Evolutionary conservation across 2,888 invertebrate species (phyloP).

Genomic region (Monoplex corrugatus): DNA sequence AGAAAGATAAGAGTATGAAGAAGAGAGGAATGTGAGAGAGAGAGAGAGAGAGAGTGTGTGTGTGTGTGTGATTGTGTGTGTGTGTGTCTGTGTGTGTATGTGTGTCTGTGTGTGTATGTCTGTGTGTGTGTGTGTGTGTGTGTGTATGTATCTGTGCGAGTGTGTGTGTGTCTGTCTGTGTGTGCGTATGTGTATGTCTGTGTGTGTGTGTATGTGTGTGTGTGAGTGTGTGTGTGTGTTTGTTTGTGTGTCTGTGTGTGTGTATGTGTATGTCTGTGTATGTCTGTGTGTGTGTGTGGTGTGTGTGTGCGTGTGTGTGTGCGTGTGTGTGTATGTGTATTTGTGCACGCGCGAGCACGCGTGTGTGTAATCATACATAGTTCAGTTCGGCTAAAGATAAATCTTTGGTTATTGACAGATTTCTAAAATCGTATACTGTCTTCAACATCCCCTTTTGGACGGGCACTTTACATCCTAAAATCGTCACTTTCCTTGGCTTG

Average conservation of each 20-base stretch:
- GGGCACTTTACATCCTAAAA: too few relatives aligned
- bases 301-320: conserved; percentile 1
- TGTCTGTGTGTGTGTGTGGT: not conserved
- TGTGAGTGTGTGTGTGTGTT: conserved; percentile 24
- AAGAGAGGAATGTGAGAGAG: too few relatives aligned
- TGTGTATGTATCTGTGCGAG: not conserved
- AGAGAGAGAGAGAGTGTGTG: too few relatives aligned
- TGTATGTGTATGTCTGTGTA: not conserved
- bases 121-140: conserved; percentile 25
- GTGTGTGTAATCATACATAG: too few relatives aligned
- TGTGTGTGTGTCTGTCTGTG: conserved; percentile 9
- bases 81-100: not conserved
- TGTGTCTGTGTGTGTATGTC: not conserved
- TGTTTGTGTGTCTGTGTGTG: conserved; percentile 10
- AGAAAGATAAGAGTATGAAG: too few relatives aligned
- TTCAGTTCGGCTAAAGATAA: too few relatives aligned
- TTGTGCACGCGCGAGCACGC: not conserved
- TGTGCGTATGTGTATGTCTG: not conserved
- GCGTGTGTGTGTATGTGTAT: not conserved
- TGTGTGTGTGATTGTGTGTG: not conserved
- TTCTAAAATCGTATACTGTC: too few relatives aligned
- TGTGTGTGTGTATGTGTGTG: conserved; percentile 14
- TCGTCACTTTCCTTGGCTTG: too few relatives aligned
- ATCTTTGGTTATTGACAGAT: too few relatives aligned
- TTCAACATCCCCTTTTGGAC: too few relatives aligned